phyloP scores from a whole-genome alignment of 1,140 invertebrate genomes.

The Chrysoperla carnea region DNA sequence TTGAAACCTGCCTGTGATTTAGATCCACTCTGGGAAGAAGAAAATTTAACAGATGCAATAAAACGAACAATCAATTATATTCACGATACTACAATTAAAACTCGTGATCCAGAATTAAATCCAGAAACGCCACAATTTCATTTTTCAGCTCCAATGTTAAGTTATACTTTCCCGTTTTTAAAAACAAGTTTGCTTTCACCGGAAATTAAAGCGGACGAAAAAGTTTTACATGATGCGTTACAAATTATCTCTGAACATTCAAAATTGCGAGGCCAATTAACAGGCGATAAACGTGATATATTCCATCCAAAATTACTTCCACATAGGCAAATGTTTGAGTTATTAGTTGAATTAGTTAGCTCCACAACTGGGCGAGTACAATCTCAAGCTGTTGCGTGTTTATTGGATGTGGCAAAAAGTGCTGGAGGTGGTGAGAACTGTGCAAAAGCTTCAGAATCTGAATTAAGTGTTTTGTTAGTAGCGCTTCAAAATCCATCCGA shows the following conservation, averaged over 20 bases:
- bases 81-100: conserved; percentile 29
- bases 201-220: conserved; percentile 29
- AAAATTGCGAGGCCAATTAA: conserved; percentile 32
- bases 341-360: conserved; percentile 64
- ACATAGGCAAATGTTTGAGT: conserved; percentile 56
- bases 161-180: conserved; percentile 68
- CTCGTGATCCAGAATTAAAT: conserved; percentile 10
- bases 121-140: conserved; percentile 11
- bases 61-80: conserved; percentile 39
- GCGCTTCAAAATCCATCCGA: conserved; percentile 49
- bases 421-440: conserved; percentile 42
- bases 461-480: conserved; percentile 57
- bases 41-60: conserved; percentile 39
- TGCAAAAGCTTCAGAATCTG: conserved; percentile 41
- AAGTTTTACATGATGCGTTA: conserved; percentile 39
- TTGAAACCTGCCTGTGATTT: conserved; percentile 65
- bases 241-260: conserved; percentile 56
- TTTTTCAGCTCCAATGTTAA: conserved; percentile 56
- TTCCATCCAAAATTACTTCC: conserved; percentile 63
- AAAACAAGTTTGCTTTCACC: conserved; percentile 38
- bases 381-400: conserved; percentile 50
- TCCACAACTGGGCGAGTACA: conserved; percentile 49
- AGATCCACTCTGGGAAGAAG: conserved; percentile 57
- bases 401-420: conserved; percentile 58
- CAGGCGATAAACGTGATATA: conserved; percentile 26